phyloP scores from a whole-genome alignment of 1,140 invertebrate genomes.

The Panonychus citri region DNA sequence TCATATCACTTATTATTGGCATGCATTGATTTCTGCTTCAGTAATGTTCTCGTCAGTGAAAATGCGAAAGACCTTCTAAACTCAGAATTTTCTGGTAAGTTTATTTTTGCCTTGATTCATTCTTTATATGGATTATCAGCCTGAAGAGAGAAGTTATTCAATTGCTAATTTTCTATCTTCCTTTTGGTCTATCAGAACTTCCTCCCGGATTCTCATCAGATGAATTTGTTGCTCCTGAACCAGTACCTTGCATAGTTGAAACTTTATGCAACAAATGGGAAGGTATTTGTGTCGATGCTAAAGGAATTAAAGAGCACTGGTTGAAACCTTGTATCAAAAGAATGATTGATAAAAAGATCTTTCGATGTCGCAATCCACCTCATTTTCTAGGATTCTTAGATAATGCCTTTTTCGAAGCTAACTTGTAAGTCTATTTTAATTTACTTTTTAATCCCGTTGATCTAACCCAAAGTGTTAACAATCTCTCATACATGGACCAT shows the following conservation, averaged over 20 bases:
- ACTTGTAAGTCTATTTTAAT: conserved; percentile 10
- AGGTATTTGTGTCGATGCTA: conserved; percentile 59
- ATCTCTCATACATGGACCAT: conserved; percentile 3
- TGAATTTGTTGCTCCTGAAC: conserved; percentile 30
- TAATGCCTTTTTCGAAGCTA: conserved; percentile 1
- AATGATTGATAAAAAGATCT: conserved; percentile 49
- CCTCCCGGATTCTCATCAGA: conserved; percentile 41
- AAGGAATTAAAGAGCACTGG: conserved; percentile 67
- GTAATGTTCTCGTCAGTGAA: conserved; percentile 53
- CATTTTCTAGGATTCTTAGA: conserved; percentile 7
- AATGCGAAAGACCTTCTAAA: conserved; percentile 57
- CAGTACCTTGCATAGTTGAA: conserved; percentile 56
- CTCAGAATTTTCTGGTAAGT: conserved; percentile 47
- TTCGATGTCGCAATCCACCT: neutral
- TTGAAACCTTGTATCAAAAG: conserved; percentile 53
- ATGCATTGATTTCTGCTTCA: conserved; percentile 70
- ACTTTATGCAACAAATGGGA: conserved; percentile 53
- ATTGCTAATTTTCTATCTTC: conserved; percentile 10
- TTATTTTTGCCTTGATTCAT: neutral
- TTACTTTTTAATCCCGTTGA: conserved; percentile 35
- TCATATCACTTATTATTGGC: conserved; percentile 74
- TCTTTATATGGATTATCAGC: neutral
- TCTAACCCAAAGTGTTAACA: conserved; percentile 20
- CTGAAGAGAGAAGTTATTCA: no score
- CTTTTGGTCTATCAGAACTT: conserved; percentile 34